Conservation (phyloP, 2,113 vertebrate genomes). For the Centropus bengalensis region DNA sequence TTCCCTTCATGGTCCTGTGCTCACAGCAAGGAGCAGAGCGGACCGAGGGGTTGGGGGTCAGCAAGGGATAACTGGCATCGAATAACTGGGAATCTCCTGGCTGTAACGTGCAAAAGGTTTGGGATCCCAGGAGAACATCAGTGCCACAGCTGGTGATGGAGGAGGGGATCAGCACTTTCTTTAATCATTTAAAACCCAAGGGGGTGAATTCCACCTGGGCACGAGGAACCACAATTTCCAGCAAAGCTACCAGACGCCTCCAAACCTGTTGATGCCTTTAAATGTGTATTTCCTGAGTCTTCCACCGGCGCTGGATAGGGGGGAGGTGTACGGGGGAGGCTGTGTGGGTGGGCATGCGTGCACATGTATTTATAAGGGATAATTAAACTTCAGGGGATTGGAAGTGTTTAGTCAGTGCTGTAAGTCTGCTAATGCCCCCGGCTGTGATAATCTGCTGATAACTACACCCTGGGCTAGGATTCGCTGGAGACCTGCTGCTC, state of each 20-base stretch:
- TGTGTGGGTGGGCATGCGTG: neutral
- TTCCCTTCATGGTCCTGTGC: neutral
- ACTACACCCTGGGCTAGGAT: conserved; percentile 40
- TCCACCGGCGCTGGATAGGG: neutral
- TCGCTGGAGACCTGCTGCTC: conserved; percentile 41
- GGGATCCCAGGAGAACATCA: accelerated
- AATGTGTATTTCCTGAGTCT: neutral
- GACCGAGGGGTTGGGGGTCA: neutral
- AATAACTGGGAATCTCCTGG: neutral
- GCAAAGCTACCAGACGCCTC: neutral
- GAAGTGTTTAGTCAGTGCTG: conserved; percentile 38
- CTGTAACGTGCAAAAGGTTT: accelerated
- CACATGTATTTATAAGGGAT: conserved; percentile 52
- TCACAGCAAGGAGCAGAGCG: neutral
- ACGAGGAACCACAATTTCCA: neutral
- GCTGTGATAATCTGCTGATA: conserved; percentile 68
- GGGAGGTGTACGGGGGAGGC: neutral
- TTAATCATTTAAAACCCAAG: neutral
- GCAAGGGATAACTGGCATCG: neutral
- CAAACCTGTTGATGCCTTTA: conserved; percentile 26
- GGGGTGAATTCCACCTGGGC: neutral
- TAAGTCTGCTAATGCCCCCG: conserved; percentile 67
- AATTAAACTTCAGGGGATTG: conserved; percentile 72
- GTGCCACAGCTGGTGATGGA: neutral
- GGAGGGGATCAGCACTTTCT: neutral